phyloP scores from a whole-genome alignment of 1,140 invertebrate species.

The Drosophila biarmipes region DNA sequence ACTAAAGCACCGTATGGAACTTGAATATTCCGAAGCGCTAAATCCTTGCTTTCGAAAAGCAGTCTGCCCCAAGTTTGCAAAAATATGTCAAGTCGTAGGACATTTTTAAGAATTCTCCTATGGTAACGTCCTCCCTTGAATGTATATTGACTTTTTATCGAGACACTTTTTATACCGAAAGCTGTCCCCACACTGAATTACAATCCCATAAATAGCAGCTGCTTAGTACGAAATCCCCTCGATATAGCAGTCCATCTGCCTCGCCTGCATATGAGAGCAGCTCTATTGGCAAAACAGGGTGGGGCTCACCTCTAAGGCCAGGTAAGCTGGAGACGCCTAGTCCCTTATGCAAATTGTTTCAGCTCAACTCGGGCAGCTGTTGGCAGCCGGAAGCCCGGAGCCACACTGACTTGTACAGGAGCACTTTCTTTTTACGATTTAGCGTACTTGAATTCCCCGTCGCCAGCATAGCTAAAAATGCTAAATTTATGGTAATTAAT shows the following conservation, averaged over 20 bases:
- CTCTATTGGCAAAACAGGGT: conserved; percentile 7
- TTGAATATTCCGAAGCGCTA: conserved; percentile 9
- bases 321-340: conserved; percentile 24
- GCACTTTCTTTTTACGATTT: conserved; percentile 60
- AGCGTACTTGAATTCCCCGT: conserved; percentile 14
- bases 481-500: conserved; percentile 54
- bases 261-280: conserved; percentile 38
- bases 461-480: conserved; percentile 35
- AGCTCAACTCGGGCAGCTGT: conserved; percentile 30
- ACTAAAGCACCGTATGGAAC: conserved; percentile 11
- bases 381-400: conserved; percentile 25
- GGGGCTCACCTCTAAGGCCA: conserved; percentile 1
- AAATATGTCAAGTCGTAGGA: neutral
- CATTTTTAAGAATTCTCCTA: neutral
- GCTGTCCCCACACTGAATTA: conserved; percentile 14
- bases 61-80: neutral
- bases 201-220: conserved; percentile 50
- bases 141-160: conserved; percentile 41
- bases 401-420: conserved; percentile 42
- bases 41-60: conserved; percentile 1
- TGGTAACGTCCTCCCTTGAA: neutral
- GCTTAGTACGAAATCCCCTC: conserved; percentile 28
- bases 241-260: conserved; percentile 16
- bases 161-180: conserved; percentile 23
- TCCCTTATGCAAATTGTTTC: conserved; percentile 50